A percentile compares a stretch with the other conserved stretches of the same genome.
These are phyloP conservation scores for Babyrousa celebensis DNA, from an alignment of 2,797 vertebrate species.

Conservation along the genomic window DNA sequence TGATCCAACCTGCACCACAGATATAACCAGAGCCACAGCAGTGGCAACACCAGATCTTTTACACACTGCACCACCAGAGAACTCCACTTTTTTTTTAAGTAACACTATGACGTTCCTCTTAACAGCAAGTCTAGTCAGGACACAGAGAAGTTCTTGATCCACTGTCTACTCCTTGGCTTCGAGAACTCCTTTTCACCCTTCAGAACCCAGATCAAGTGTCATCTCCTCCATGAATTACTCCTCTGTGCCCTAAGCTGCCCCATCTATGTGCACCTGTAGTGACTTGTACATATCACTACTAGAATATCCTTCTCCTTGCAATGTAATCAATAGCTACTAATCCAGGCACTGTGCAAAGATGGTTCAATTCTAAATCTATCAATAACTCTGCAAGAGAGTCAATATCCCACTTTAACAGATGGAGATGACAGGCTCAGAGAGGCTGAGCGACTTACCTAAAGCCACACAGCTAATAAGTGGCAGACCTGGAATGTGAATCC, in stretches of 20 bases:
- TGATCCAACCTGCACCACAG: too few relatives aligned
- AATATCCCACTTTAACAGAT: background rate
- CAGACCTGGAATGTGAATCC: background rate
- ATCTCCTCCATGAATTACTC: background rate
- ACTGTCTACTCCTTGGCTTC: background rate
- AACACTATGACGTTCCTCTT: background rate
- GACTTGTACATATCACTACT: background rate
- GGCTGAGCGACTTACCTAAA: background rate
- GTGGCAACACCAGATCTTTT: too few relatives aligned
- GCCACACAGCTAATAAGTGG: background rate
- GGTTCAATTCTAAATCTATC: background rate
- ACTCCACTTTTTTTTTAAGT: background rate
- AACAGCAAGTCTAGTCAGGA: background rate
- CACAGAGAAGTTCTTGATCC: background rate
- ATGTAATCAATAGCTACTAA: background rate
- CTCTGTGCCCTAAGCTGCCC: background rate
- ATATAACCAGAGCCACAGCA: too few relatives aligned
- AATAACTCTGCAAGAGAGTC: background rate
- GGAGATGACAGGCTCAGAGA: background rate
- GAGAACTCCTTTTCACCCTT: slow-evolving; percentile 48
- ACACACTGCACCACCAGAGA: too few relatives aligned
- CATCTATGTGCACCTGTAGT: background rate
- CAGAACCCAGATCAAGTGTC: slow-evolving; percentile 31
- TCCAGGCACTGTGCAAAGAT: background rate
- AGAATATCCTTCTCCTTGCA: background rate